Evolutionary conservation across 2,888 invertebrate genomes (phyloP).

Genomic region (Leistus spinibarbis): DNA sequence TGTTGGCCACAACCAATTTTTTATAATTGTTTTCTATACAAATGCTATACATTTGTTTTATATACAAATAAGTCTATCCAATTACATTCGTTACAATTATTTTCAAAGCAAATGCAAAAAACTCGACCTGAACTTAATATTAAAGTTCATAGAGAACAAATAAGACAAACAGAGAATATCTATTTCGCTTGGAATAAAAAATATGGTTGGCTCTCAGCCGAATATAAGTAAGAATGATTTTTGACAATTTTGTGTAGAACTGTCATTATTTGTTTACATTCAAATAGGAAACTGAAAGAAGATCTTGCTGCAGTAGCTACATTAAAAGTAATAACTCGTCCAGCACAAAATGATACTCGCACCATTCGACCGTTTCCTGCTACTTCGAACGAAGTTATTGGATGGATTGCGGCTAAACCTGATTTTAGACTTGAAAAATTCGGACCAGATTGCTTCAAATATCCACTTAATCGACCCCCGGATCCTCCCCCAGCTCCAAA

Average conservation of each 20-base stretch:
- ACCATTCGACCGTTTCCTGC: not conserved
- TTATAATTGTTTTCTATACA: too few relatives aligned
- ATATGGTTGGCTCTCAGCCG: slow-evolving; percentile 6
- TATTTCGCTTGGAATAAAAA: slow-evolving; percentile 4
- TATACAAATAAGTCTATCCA: too few relatives aligned
- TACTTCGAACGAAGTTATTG: slow-evolving; percentile 2
- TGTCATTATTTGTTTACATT: too few relatives aligned
- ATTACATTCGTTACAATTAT: too few relatives aligned
- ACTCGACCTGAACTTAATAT: not conserved
- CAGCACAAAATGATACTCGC: not conserved
- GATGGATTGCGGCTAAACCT: slow-evolving; percentile 14
- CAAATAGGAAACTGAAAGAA: slow-evolving; percentile 11
- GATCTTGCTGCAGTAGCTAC: not conserved
- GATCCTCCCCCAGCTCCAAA: not conserved
- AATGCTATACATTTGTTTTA: too few relatives aligned
- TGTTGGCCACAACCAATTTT: too few relatives aligned
- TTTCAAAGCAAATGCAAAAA: too few relatives aligned
- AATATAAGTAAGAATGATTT: slow-evolving; percentile 15
- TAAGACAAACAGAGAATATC: slow-evolving; percentile 4
- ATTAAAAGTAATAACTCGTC: not conserved
- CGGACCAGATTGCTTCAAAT: slow-evolving; percentile 8
- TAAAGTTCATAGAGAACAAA: not conserved
- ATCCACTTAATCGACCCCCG: not conserved
- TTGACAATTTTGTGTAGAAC: not conserved
- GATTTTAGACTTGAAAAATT: slow-evolving; percentile 20